Conservation (phyloP, 2,113 vertebrate genomes). For the Centropus bengalensis region DNA sequence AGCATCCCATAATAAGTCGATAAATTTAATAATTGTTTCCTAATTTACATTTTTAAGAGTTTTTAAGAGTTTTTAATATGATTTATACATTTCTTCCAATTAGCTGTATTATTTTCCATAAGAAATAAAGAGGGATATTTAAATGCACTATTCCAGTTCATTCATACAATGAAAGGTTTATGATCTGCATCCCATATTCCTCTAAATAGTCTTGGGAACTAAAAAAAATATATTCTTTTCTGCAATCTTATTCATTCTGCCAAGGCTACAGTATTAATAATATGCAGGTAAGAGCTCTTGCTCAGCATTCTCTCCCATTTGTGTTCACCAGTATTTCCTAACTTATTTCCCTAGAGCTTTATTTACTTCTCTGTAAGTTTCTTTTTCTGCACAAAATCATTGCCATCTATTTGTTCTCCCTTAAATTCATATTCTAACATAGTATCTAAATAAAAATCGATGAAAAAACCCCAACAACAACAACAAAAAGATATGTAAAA, state of each 20-base stretch:
- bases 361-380: background rate
- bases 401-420: accelerated
- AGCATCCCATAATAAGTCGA: background rate
- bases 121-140: background rate
- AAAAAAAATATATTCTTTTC: background rate
- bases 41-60: background rate
- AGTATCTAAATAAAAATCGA: background rate
- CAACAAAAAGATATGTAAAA: background rate
- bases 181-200: background rate
- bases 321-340: background rate
- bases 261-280: background rate
- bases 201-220: background rate
- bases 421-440: background rate
- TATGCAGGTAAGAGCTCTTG: background rate
- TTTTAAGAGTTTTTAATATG: background rate
- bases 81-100: background rate
- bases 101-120: background rate
- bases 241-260: background rate
- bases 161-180: background rate
- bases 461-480: too few species aligned
- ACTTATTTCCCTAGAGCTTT: background rate
- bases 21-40: background rate
- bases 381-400: background rate
- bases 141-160: background rate
- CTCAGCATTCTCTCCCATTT: background rate